Evolutionary conservation across 2,113 vertebrate species (phyloP), one percentile per base, ranked within the genome.

Genomic region (Salvelinus namaycush): DNA sequence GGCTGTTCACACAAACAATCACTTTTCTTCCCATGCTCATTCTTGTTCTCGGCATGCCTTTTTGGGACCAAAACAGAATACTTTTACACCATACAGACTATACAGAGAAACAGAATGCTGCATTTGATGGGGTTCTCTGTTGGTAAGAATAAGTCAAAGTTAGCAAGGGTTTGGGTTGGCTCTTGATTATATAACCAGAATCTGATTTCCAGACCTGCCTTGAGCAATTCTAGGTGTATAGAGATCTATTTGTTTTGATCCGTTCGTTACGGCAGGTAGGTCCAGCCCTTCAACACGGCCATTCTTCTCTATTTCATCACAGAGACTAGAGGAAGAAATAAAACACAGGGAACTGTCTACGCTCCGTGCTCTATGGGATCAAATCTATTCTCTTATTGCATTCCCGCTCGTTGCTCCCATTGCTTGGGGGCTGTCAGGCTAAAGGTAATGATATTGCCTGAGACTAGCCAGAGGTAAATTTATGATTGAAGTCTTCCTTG

Each of bases 311-410:
- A 74, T 77, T 83, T 87, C 88, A 91, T 92, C 91, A 91, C 49
- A 24, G 67, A 79, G 87, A 89, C 90, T 83, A 88, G 83, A 85
- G 80, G 84, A 86, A 81, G 82, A 90, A 91, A 89, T 89, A 92
- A 91, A 91, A 89, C 87, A 76, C 84, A 78, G 79, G 59, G 83
- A 70, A 68, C 59, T 72, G 66, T 68, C 81, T 82, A 18, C 12
- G 75, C 84, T 87, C 89, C 86, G 87, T 83, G 18, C 57, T 60
- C 16, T 7, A 88, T 71, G 88, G 89, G 90, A 93, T 91, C 90
- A 89, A 90, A 93, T 92, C 90, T 91, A 89, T 93, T 92, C 90
- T 89, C 86, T 87, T 92, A 92, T 92, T 90, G 87, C 88, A 78
- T 85, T 86, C 85, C 79, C 57, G 74, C 84, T 51, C 14, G 13